Base-by-base conservation (phyloP, 2,113 vertebrate genomes). In the Megalops atlanticus region DNA sequence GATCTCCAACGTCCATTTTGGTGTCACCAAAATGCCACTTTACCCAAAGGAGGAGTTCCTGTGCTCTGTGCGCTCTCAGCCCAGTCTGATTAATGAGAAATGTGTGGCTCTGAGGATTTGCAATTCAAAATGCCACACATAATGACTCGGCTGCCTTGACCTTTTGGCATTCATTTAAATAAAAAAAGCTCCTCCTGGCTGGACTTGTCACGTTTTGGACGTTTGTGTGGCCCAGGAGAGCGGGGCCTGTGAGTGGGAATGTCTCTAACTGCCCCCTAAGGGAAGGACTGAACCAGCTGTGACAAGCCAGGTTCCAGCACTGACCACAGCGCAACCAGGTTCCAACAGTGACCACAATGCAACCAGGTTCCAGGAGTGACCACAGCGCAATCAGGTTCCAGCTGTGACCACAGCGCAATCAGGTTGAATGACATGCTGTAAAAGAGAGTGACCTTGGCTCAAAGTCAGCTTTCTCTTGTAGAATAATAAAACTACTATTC, bases 161-260 rank as follows among this genome's bases (percentile, higher is more conserved):
- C 70, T 80, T 74, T 80, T 58, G 79, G 47, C 70, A 36, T 12
- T 40, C 41, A 38, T 73, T 52, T 80, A 36, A 45, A 52, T 73
- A 31, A 45, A 78, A 72, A 40, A 74, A 7, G 16, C 15, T 0
- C 15, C 6, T 24, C 39, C n/a, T 43, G 36, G 1, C 14, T 43
- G 73, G 39, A 74, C 24, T 8, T 24, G 6, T 74, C 18, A 74
- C n/a, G 33, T 18, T 2, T 36, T 35, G 15, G 35, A 58, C 21
- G 40, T 24, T 41, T 40, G 0, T 1, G 3, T 21, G 24, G 40
- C 39, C 16, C 21, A 4, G 16, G 24, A 18, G 1, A 74, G 39
- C 4, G 38, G 21, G 21, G 39, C 10, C 21, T 74, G 72, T 74
- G 43, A 74, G 43, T 15, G 12, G 73, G 38, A 74, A 16, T 16